These are phyloP conservation scores for Florisuga fusca DNA, from an alignment of 2,797 vertebrate genomes.

Conservation along the genomic window DNA sequence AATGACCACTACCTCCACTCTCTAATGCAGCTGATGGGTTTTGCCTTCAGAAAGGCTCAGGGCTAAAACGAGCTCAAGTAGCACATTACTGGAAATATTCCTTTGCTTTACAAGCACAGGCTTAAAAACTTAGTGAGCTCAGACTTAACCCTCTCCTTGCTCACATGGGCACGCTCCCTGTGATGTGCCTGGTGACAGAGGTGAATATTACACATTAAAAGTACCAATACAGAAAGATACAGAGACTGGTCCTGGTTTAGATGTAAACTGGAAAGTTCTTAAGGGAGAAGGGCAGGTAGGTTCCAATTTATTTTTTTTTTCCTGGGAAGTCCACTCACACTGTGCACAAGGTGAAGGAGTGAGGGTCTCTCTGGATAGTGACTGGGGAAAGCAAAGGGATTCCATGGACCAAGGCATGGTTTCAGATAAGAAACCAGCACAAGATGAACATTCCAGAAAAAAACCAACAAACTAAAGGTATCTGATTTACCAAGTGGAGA, in stretches of 20 bases:
- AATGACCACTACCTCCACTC: not conserved
- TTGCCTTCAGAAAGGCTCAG: conserved; percentile 41
- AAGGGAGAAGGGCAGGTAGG: not conserved
- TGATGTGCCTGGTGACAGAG: not conserved
- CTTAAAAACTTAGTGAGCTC: not conserved
- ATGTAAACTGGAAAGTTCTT: not conserved
- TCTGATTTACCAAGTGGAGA: not conserved
- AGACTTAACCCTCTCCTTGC: not conserved
- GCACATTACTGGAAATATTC: not conserved
- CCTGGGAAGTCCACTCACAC: not conserved
- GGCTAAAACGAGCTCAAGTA: conserved; percentile 39
- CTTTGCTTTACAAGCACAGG: not conserved
- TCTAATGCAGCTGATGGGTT: conserved; percentile 19
- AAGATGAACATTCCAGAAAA: not conserved
- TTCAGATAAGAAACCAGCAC: not conserved
- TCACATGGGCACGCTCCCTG: fast-evolving
- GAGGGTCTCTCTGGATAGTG: not conserved
- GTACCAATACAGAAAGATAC: no score
- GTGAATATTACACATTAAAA: not conserved
- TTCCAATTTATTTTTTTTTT: not conserved
- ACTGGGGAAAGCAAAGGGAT: not conserved
- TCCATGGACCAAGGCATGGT: not conserved
- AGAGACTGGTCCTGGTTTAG: not conserved
- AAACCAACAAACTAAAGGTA: not conserved
- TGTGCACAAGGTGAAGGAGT: fast-evolving